These are phyloP conservation scores for Eubasilissa splendida DNA, from an alignment of 2,888 invertebrate species.

Conservation along the genomic window DNA sequence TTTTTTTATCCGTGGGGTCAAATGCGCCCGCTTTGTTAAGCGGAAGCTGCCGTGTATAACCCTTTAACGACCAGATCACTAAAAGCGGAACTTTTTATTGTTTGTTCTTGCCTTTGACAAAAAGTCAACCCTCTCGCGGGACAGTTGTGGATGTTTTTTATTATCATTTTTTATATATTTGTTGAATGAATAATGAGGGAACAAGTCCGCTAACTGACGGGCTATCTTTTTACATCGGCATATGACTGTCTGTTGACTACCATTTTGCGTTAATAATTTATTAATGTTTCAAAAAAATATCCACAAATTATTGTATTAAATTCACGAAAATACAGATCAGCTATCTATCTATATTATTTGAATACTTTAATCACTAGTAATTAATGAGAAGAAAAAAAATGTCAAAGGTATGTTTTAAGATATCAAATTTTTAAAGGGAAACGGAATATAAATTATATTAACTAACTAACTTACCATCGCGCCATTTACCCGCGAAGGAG, in stretches of 20 bases:
- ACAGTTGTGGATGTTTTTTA: conserved; percentile 52
- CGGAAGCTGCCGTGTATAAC: conserved; percentile 51
- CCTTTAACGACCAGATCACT: conserved; percentile 51
- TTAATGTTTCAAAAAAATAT: no score
- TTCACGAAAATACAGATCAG: no score
- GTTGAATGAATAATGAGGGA: conserved; percentile 53
- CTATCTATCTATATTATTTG: no score
- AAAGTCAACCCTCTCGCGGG: conserved; percentile 54
- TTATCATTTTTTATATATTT: conserved; percentile 39
- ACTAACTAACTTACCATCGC: no score
- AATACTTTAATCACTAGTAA: no score
- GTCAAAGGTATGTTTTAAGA: no score
- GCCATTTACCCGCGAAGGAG: no score
- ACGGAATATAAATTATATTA: no score
- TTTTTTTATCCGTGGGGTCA: conserved; percentile 47
- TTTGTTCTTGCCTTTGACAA: conserved; percentile 51
- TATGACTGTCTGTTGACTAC: neutral
- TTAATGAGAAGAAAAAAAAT: no score
- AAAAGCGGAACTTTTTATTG: conserved; percentile 42
- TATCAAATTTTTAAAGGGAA: no score
- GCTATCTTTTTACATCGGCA: conserved; percentile 52
- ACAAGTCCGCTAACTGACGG: conserved; percentile 53
- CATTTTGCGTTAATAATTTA: no score
- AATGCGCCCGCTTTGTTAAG: conserved; percentile 30
- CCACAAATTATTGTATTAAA: no score